Base-by-base conservation (phyloP, 2,888 invertebrate genomes). In the Drosophila birchii region DNA sequence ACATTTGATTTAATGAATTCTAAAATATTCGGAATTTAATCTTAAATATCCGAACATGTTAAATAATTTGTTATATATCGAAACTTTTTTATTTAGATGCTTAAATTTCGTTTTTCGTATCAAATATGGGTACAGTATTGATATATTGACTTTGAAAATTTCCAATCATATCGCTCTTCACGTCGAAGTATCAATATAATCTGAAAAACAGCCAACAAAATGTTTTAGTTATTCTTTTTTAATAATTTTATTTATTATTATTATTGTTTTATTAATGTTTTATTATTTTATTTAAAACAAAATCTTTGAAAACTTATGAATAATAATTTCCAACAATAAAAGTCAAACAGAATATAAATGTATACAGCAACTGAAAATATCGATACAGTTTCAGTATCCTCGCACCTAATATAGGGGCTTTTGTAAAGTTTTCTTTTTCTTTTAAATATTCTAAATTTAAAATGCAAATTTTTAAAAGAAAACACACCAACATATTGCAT, bases 401-500 rank as follows among this genome's bases (percentile, higher is more conserved):
- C 7, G 2, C 12, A 12, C 14, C 3, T 5, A 38, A 60, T 14
- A 32, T 49, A 0, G 18, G 12, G 32, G 2, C 29, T 12, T 12
- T 49, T 5, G 4, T 6, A 2, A 29, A 12, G 18, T 14, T 18
- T 32, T 51, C 5, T 14, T 34, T 29, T n/a, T 18, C 18, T 32
- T 49, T 20, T 49, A 14, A 26, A 5, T 45, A 9, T 32, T 51
- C 18, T 14, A 51, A 34, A 51, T 34, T 16, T 23, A 23, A 51
- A 8, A 51, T 20, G 4, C 1, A 51, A 8, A 9, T 2, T 20
- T 20, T 18, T 7, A 12, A 29, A 11, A 11, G 5, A 18, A 29
- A 18, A 29, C 11, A 12, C 4, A 12, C 18, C 20, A 51, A 14
- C 12, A 5, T 23, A 20, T 20, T 61, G 62, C 44, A 62, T 62